Percentiles rank a stretch among this genome's conserved stretches.
Evolutionary conservation across 2,888 invertebrate genomes (phyloP).

Genomic region (Tolmerus cingulatus): DNA sequence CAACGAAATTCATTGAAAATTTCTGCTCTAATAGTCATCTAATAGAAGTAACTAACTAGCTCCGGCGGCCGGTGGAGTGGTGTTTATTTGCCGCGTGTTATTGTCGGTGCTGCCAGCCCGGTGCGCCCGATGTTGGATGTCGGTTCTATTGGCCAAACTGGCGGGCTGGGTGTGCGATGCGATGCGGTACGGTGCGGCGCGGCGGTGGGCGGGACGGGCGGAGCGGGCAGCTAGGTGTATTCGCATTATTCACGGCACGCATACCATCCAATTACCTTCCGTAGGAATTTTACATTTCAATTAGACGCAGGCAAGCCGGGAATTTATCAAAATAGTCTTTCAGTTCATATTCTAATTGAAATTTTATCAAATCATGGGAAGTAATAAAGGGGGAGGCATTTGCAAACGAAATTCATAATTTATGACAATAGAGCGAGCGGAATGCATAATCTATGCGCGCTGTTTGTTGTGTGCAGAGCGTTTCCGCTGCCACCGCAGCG

Average conservation of each 20-base stretch:
- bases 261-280: slow-evolving; percentile 5
- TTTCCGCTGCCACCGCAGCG: slow-evolving; percentile 13
- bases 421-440: slow-evolving; percentile 23
- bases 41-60: slow-evolving; percentile 10
- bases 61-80: background rate
- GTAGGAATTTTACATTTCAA: slow-evolving; percentile 39
- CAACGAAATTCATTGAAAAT: slow-evolving; percentile 38
- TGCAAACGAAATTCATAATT: slow-evolving; percentile 36
- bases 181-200: too few species aligned
- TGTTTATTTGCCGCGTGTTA: background rate
- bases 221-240: background rate
- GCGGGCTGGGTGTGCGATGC: background rate
- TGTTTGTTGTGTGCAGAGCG: slow-evolving; percentile 4
- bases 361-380: slow-evolving; percentile 41
- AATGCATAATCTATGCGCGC: slow-evolving; percentile 28
- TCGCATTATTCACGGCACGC: slow-evolving; percentile 20
- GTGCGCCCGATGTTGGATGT: background rate
- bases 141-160: background rate
- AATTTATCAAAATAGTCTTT: slow-evolving; percentile 41
- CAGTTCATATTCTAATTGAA: slow-evolving; percentile 41
- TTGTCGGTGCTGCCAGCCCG: background rate
- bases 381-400: slow-evolving; percentile 29
- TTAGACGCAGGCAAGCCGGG: slow-evolving; percentile 3
- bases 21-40: slow-evolving; percentile 40
- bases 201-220: background rate